These are phyloP conservation scores for Mechanitis mazaeus DNA, from an alignment of 2,888 invertebrate species.

Conservation along the genomic window DNA sequence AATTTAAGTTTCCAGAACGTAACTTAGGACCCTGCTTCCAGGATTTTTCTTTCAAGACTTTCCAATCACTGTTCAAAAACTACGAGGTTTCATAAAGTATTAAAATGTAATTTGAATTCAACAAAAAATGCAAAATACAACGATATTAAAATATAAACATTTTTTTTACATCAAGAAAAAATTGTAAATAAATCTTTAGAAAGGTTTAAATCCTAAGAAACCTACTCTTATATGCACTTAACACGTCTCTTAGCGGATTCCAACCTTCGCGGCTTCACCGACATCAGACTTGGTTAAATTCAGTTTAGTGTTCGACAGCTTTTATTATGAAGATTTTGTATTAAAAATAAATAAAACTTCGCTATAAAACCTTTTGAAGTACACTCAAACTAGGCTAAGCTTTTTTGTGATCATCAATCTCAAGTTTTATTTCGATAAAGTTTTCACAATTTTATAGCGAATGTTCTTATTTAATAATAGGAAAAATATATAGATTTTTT, in stretches of 20 bases:
- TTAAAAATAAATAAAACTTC: too few relatives aligned
- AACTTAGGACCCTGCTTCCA: constrained; percentile 4
- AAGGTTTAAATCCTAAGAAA: not conserved
- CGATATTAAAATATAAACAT: not conserved
- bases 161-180: not conserved
- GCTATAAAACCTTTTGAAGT: too few relatives aligned
- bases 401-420: too few relatives aligned
- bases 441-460: too few relatives aligned
- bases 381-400: too few relatives aligned
- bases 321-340: too few relatives aligned
- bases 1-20: too few relatives aligned
- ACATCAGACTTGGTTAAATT: constrained; percentile 1
- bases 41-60: constrained; percentile 9
- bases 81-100: constrained; percentile 3
- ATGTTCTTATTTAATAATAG: too few relatives aligned
- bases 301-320: not conserved
- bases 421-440: too few relatives aligned
- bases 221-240: constrained; percentile 5
- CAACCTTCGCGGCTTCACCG: not conserved
- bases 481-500: too few relatives aligned
- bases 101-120: constrained; percentile 15
- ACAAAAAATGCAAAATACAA: constrained; percentile 1
- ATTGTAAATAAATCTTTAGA: not conserved
- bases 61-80: constrained; percentile 4
- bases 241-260: constrained; percentile 4